Percentiles rank a stretch among this genome's conserved stretches.
phyloP scores from a whole-genome alignment of 92 coral and sea anemone species.

The Epizoanthus stellaris region DNA sequence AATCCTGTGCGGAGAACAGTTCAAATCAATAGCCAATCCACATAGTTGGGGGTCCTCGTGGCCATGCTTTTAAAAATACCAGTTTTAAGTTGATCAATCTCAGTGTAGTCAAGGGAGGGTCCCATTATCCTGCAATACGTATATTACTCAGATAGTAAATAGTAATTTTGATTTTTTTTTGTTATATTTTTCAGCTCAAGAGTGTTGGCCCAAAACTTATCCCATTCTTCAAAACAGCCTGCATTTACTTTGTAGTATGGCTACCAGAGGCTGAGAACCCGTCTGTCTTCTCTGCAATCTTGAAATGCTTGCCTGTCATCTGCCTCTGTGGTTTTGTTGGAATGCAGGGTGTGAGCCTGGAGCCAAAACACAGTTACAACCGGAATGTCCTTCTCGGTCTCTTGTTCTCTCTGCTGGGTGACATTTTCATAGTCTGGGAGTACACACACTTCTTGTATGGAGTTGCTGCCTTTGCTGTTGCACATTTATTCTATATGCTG shows the following conservation, averaged over 20 bases:
- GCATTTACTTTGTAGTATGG: slow-evolving; percentile 63
- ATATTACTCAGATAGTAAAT: no score
- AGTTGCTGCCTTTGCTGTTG: slow-evolving; percentile 60
- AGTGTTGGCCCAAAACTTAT: slow-evolving; percentile 58
- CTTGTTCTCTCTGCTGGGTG: slow-evolving; percentile 69
- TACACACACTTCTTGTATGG: slow-evolving; percentile 54
- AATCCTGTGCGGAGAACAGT: no score
- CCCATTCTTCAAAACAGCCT: slow-evolving; percentile 60
- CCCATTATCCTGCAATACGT: neutral
- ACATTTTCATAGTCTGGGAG: slow-evolving; percentile 75
- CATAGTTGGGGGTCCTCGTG: no score
- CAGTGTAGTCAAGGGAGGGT: neutral
- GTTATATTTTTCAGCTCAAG: slow-evolving; percentile 44
- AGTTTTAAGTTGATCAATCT: no score
- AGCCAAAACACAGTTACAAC: slow-evolving; percentile 55
- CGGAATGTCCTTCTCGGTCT: slow-evolving; percentile 59
- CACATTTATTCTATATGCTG: slow-evolving; percentile 57
- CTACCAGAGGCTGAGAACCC: slow-evolving; percentile 66
- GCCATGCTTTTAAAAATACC: no score
- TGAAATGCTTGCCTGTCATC: slow-evolving; percentile 68
- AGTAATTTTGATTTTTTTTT: neutral
- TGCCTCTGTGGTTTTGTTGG: slow-evolving; percentile 67
- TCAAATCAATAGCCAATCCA: no score
- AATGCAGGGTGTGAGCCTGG: slow-evolving; percentile 53
- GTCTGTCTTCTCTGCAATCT: slow-evolving; percentile 41